Evolutionary conservation across 2,888 invertebrate species (phyloP), one percentile per base, ranked within the genome.

Genomic region (Julus scandinavius): DNA sequence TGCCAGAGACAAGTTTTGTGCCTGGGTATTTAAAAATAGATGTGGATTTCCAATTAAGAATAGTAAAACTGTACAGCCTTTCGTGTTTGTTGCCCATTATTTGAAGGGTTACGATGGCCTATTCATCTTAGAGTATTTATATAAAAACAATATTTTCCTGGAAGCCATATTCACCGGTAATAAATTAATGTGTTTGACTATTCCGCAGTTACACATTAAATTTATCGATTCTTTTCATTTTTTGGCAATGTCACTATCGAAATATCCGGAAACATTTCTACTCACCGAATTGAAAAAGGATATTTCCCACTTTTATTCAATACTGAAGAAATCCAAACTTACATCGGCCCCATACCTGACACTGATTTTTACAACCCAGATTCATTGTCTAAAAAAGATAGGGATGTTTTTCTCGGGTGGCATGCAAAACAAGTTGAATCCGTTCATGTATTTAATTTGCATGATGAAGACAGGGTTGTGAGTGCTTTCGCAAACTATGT

Each of bases 271-370:
- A 17, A 86, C 54, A 54, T 86, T 86, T 86, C 50, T 17, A 1
- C 29, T 86, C 0, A 50, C 17, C 2, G 87, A 86, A 54, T 86
- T 86, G 7, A 49, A 29, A 29, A 86, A 54, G 87, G 87, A 15
- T 49, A 86, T n/a, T 86, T 86, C 11, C 87, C 87, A 1, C 87
- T 50, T 15, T 11, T 86, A 2, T 86, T 86, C 29, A 86, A 86
- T 54, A 86, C 54, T 20, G 15, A n/a, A 20, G 20, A 17, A 86
- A 86, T 50, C 20, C 87, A 86, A 20, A 20, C 4, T 1, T 63
- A 63, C 20, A 15, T 6, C 4, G n/a, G 63, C 6, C 20, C 63
- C 5, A 20, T 63, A 20, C 63, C 63, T 3, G 54, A 15, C 2
- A 3, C 11, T 13, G 4, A 29, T 6, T 85, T 49, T 20, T 20